Base-by-base conservation (phyloP, 1,140 invertebrate genomes). In the Gonatopus flavifemur region DNA sequence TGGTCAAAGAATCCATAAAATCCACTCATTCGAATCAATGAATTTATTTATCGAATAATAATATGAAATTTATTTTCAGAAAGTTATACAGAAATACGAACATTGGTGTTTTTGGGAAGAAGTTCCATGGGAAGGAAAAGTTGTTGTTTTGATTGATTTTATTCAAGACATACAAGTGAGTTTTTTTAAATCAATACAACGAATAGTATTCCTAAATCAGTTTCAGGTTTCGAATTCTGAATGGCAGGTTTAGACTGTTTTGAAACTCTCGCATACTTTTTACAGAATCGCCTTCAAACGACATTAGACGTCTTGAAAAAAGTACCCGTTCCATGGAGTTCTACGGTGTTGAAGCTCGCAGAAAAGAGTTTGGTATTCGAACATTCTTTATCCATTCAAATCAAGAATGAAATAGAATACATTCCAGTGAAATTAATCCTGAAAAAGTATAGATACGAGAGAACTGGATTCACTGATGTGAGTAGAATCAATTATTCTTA, bases 381-480 rank as follows among this genome's bases (percentile, higher is more conserved):
- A 30, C 69, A 75, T 42, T 35, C 44, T 30, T 52, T 75, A 16
- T 60, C 63, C 10, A 35, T 43, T 9, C 44, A 74, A 51, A 70
- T 76, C 28, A 63, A 46, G 30, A 60, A 48, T 9, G 72, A 71
- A 52, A 38, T 39, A 13, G 69, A 62, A 37, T 62, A 43, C 9
- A 59, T 76, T 21, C 39, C 64, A 15, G 60, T 65, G 21, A 74
- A 71, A 47, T 22, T 74, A 13, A 53, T 74, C 10, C 53, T 67
- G 18, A 76, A 74, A 22, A 76, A 74, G 45, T 76, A 74, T 41
- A 64, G 64, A 13, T 76, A 63, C 36, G 62, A 67, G 20, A 57
- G 65, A 20, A 56, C 68, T 25, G 69, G 67, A 2, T 36, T 70
- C 21, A 67, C 56, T 36, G 44, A 65, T 45, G 70, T 72, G 18